Conservation (phyloP, 2,113 vertebrate genomes). For the Puffinus mauretanicus region DNA sequence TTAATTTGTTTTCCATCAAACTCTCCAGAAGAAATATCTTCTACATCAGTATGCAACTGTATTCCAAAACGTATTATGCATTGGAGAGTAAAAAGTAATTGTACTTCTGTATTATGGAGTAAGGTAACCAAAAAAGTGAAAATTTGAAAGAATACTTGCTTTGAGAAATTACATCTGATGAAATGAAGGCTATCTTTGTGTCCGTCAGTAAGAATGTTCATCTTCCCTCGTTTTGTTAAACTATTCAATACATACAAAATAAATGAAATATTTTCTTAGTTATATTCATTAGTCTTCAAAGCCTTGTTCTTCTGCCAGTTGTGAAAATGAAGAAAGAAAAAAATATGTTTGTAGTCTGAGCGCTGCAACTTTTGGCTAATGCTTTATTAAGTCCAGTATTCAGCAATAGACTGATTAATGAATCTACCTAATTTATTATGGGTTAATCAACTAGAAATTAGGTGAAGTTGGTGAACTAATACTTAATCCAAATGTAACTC, state of each 20-base stretch:
- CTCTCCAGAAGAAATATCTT: neutral
- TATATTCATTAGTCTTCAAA: neutral
- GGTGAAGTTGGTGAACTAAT: neutral
- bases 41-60: neutral
- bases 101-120: neutral
- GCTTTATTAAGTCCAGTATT: neutral
- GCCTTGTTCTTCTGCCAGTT: neutral
- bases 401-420: neutral
- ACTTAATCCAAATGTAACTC: neutral
- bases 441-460: neutral
- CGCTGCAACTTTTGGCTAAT: neutral
- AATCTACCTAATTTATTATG: neutral
- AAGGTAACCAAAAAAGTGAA: neutral
- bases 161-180: neutral
- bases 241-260: neutral
- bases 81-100: neutral
- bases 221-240: neutral
- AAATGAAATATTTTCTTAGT: neutral
- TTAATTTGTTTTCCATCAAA: conserved; percentile 34
- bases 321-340: neutral
- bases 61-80: neutral
- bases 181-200: neutral
- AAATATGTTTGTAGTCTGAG: neutral
- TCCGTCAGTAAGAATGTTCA: neutral
- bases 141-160: neutral